Evolutionary conservation across 2,113 vertebrate genomes (phyloP).

Genomic region (Pandion haliaetus): DNA sequence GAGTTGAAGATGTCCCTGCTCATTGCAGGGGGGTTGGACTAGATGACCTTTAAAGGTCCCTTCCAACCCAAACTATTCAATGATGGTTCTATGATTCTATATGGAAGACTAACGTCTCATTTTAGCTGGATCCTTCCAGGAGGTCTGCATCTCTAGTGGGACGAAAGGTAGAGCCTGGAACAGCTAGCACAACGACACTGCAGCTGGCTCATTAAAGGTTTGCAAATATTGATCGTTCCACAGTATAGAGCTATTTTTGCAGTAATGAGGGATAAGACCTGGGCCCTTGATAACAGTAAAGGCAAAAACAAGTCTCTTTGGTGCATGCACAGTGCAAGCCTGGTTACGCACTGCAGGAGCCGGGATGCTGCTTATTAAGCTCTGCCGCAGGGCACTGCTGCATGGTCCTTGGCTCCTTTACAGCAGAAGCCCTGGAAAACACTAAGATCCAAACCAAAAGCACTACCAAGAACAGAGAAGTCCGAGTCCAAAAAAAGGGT

Average conservation of each 20-base stretch:
- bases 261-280: not conserved
- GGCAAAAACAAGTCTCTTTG: not conserved
- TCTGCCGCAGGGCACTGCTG: not conserved
- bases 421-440: not conserved
- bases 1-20: not conserved
- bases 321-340: not conserved
- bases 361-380: not conserved
- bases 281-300: not conserved
- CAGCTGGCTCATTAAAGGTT: not conserved
- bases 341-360: fast-evolving
- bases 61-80: not conserved
- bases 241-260: not conserved
- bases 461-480: not conserved
- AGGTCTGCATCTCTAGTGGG: not conserved
- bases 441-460: not conserved
- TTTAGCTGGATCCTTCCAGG: not conserved
- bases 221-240: not conserved
- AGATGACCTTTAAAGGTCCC: not conserved
- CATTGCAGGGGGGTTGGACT: not conserved
- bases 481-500: not conserved
- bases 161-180: not conserved
- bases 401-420: not conserved
- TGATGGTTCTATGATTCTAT: not conserved
- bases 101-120: not conserved
- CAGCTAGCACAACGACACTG: not conserved